Conservation (phyloP, 2,113 vertebrate genomes). For the Pygoscelis antarcticus region DNA sequence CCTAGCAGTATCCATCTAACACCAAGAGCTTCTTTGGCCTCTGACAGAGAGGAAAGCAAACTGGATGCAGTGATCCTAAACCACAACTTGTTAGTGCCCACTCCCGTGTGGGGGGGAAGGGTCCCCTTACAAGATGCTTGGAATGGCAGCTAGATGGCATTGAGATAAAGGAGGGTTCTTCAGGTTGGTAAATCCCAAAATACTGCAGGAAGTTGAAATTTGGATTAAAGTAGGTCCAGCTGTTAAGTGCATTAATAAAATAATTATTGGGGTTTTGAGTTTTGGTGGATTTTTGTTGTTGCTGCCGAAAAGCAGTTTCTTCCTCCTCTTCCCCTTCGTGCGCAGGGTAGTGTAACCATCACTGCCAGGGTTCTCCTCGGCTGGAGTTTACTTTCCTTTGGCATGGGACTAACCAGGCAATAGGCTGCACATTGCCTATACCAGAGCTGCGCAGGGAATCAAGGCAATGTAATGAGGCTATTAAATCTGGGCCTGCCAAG, state of each 20-base stretch:
- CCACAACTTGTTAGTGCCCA: neutral
- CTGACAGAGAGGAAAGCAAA: neutral
- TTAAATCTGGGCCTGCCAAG: neutral
- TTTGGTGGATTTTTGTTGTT: neutral
- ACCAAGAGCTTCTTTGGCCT: neutral
- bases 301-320: neutral
- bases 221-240: neutral
- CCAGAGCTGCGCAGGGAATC: neutral
- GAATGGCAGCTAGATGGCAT: neutral
- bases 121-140: neutral
- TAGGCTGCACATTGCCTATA: neutral
- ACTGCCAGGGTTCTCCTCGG: neutral
- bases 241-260: neutral
- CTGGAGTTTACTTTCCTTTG: neutral
- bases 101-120: neutral
- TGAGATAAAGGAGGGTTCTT: neutral
- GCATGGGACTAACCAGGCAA: neutral
- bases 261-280: neutral
- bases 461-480: neutral
- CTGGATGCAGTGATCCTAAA: neutral
- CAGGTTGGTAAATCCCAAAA: neutral
- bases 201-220: neutral
- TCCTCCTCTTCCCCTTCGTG: neutral
- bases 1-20: neutral
- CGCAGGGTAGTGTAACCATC: rapidly evolving